Base-by-base conservation (phyloP, 2,797 vertebrate species). In the Sebastes matsubarae region DNA sequence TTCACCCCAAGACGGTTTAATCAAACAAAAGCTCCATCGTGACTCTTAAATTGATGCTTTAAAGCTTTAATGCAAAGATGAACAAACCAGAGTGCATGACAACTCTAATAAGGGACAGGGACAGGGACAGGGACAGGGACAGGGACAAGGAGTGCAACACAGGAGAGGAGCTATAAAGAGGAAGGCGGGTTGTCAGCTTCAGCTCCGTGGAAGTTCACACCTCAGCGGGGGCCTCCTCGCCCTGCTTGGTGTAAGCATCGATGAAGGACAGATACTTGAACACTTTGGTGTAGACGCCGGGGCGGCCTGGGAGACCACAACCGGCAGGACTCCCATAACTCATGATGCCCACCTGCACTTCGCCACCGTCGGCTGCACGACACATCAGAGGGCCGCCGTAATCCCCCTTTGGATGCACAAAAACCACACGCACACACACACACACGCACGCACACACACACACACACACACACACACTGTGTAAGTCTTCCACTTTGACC, bases 341-440 rank as follows among this genome's bases (percentile, higher is more conserved):
- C 84, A 95, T 90, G 71, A 96, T 77, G 52, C 95, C 95, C 0
- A 82, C 93, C 83, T 94, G 93, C n/a, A 93, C 77, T 7, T 79
- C 92, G 55, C 68, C 34, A 0, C 16, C 1, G 0, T 20, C 1
- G 0, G 8, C 29, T 1, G 79, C 12, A 4, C 42, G 63, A 46
- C 95, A 96, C 81, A 96, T 83, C 73, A 96, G 83, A 3, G 95
- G 95, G 14, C 94, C 95, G 0, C 95, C 95, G 0, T 93, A 93
- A 72, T 96, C 95, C 4, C 95, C 95, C 95, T 96, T 69, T 2
- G 9, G 59, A 68, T 27, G 1, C 66, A 73, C 13, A 58, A 13
- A 50, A 50, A 18, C 14, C 6, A 68, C 7, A 6, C 38, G 5
- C 36, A 42, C 36, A 14, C 36, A 0, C 11, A 1, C 36, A 5